Conservation (phyloP, 35 echinoderm and acorn worm species). For the Lytechinus variegatus region DNA sequence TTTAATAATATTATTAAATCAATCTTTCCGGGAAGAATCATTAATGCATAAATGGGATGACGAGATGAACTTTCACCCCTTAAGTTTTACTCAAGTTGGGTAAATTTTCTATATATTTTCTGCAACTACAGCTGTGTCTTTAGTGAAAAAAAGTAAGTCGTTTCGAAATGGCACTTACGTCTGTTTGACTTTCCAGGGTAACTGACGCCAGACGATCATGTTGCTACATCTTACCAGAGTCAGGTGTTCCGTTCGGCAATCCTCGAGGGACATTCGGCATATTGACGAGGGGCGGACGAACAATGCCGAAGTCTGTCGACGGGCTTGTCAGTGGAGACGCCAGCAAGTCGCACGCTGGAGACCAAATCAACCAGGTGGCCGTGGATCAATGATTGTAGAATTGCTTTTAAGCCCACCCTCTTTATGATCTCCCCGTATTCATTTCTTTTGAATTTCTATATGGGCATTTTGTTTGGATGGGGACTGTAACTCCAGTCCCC, state of each 20-base stretch:
- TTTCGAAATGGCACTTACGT: background rate
- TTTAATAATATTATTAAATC: background rate
- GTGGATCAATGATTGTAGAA: background rate
- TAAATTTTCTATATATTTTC: background rate
- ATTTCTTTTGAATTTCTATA: background rate
- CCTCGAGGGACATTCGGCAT: constrained; percentile 17
- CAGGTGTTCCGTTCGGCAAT: constrained; percentile 33
- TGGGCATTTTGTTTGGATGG: background rate
- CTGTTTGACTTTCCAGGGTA: background rate
- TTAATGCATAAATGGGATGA: background rate
- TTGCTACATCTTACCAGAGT: constrained; percentile 8
- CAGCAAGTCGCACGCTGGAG: constrained; percentile 34
- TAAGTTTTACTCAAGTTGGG: background rate
- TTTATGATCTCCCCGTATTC: background rate
- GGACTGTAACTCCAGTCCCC: background rate
- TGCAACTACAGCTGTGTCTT: background rate
- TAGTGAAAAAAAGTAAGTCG: background rate
- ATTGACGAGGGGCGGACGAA: background rate
- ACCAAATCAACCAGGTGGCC: constrained; percentile 8
- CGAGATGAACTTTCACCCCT: background rate
- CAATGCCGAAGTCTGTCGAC: constrained; percentile 3
- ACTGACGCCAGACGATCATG: constrained; percentile 2
- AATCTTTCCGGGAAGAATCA: background rate
- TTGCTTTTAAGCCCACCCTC: background rate
- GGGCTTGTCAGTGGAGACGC: constrained; percentile 23